phyloP scores from a whole-genome alignment of 2,113 vertebrate species.

The Melanerpes aurifrons region DNA sequence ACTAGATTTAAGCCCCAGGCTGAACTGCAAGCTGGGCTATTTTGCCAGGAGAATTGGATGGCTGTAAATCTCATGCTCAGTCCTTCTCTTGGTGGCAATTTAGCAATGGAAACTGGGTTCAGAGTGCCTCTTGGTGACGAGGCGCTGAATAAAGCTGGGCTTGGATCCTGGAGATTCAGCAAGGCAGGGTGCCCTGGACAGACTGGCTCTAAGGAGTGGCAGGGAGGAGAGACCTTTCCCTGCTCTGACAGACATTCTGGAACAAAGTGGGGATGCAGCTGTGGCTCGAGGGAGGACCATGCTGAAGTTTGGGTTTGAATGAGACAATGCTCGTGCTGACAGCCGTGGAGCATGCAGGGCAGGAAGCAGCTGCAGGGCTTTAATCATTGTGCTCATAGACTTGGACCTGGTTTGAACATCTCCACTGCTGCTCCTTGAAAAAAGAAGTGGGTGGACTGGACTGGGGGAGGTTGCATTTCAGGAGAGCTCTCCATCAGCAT shows the following conservation, averaged over 20 bases:
- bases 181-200: not conserved
- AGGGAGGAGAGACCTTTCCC: not conserved
- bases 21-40: not conserved
- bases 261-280: not conserved
- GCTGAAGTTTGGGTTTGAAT: not conserved
- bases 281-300: not conserved
- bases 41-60: not conserved
- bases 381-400: not conserved
- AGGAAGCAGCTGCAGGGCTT: slow-evolving; percentile 46
- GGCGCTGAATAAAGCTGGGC: not conserved
- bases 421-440: not conserved
- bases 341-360: not conserved
- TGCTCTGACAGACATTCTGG: not conserved
- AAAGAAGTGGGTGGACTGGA: slow-evolving; percentile 5
- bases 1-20: not conserved
- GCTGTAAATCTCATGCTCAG: not conserved
- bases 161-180: not conserved
- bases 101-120: not conserved
- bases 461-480: not conserved
- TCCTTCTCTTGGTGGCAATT: not conserved
- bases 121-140: not conserved
- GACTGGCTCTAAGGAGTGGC: not conserved
- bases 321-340: not conserved
- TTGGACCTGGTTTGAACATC: not conserved
- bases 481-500: slow-evolving; percentile 30